These are phyloP conservation scores for Eupithecia subfuscata DNA, from an alignment of 2,888 invertebrate genomes.

Conservation along the genomic window DNA sequence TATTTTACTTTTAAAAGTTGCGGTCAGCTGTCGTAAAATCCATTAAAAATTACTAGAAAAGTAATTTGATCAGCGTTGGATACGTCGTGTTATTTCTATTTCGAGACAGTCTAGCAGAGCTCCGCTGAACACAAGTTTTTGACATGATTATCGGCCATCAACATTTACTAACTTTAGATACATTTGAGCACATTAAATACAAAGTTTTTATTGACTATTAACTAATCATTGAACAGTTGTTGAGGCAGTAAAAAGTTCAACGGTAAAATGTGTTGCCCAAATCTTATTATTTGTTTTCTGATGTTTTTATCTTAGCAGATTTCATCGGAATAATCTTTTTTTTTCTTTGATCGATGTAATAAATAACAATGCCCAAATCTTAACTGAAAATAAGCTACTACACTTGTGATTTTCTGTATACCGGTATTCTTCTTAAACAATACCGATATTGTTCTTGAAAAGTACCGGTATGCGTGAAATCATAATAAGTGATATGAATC, in stretches of 20 bases:
- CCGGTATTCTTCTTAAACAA: no score
- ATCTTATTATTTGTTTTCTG: not conserved
- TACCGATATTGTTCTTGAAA: no score
- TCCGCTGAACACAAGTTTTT: not conserved
- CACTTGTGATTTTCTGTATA: no score
- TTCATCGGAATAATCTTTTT: not conserved
- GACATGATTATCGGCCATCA: not conserved
- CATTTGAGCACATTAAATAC: constrained; percentile 11
- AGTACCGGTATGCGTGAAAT: no score
- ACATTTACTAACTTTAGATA: not conserved
- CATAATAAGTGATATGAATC: no score
- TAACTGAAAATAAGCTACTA: no score
- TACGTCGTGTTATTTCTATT: not conserved
- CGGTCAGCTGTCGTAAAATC: not conserved
- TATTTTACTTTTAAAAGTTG: not conserved
- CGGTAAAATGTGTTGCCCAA: constrained; percentile 10
- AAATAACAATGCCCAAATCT: not conserved
- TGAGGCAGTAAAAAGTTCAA: constrained; percentile 14
- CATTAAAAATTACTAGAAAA: not conserved
- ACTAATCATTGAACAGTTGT: constrained; percentile 17
- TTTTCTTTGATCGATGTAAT: not conserved
- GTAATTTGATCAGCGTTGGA: not conserved
- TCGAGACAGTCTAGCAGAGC: not conserved
- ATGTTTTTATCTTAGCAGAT: not conserved
- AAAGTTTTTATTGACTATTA: constrained; percentile 19